A percentile compares a stretch with the other conserved stretches of the same genome.
Evolutionary conservation across 2,113 vertebrate genomes (phyloP).

Genomic region (Prietella phreatophila): DNA sequence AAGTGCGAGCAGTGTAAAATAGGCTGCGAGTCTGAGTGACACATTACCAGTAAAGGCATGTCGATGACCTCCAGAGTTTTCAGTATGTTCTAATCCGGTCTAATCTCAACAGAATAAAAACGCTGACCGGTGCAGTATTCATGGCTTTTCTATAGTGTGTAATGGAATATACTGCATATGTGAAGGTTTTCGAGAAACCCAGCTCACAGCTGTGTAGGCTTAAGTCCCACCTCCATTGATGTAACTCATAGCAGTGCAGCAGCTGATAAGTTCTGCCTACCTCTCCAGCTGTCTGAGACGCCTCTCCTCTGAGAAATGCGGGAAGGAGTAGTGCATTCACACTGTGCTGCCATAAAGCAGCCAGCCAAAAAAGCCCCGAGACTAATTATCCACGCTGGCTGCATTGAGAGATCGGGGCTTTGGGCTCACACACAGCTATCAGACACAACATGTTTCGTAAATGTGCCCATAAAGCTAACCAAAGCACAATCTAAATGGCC

Average conservation of each 20-base stretch:
- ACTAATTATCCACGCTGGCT: constrained; percentile 48
- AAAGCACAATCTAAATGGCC: background rate
- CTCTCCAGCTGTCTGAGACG: constrained; percentile 33
- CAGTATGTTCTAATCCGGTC: background rate
- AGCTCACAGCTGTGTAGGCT: constrained; percentile 34
- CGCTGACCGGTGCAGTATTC: background rate
- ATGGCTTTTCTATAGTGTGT: constrained; percentile 7
- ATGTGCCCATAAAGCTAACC: constrained; percentile 5
- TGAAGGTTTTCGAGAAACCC: constrained; percentile 13
- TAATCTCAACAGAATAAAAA: constrained; percentile 7
- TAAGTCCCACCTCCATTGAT: constrained; percentile 12
- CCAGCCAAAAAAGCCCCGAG: constrained; percentile 38
- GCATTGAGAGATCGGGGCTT: constrained; percentile 41
- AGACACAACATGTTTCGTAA: constrained; percentile 38
- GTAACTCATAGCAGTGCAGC: constrained; percentile 28
- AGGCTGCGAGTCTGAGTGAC: background rate
- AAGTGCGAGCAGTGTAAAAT: background rate
- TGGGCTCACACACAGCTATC: constrained; percentile 41
- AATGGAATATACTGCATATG: background rate
- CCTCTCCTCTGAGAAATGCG: constrained; percentile 1
- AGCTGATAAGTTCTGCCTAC: constrained; percentile 34
- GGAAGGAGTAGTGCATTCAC: constrained; percentile 10
- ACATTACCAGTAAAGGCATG: no score
- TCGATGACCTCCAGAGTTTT: background rate
- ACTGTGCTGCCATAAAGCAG: constrained; percentile 23